Percentiles rank a stretch among this genome's conserved stretches.
Conservation (phyloP, 2,888 invertebrate genomes). For the Drosophila stalkeri region DNA sequence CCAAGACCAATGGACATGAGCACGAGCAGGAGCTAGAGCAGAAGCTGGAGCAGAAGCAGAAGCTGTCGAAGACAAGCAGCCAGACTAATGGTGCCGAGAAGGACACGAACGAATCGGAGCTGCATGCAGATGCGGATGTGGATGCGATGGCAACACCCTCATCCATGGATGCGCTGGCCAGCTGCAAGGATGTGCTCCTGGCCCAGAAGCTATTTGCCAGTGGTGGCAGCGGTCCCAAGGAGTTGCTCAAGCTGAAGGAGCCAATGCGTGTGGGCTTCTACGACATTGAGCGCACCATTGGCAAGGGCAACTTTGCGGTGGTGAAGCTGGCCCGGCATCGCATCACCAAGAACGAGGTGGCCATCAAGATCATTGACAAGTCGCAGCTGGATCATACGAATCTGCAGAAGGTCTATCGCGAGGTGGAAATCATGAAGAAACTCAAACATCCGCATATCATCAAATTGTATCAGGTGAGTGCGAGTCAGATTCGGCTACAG, state of each 20-base stretch:
- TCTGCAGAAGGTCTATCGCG: constrained; percentile 97
- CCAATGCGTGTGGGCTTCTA: constrained; percentile 98
- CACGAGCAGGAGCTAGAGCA: not conserved
- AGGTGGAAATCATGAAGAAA: constrained; percentile 98
- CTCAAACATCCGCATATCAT: constrained; percentile 99
- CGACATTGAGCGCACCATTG: constrained; percentile 98
- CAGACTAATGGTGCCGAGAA: constrained; percentile 11
- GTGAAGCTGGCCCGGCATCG: constrained; percentile 99
- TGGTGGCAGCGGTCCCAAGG: constrained; percentile 63
- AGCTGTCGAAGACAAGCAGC: not conserved
- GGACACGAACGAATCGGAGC: not conserved
- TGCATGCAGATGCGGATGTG: not conserved
- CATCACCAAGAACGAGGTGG: constrained; percentile 99
- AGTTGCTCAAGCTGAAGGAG: constrained; percentile 85
- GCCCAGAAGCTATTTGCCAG: constrained; percentile 64
- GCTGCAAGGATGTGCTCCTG: constrained; percentile 69
- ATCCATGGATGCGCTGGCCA: constrained; percentile 67
- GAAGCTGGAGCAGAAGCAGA: not conserved
- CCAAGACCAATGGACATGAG: constrained; percentile 8
- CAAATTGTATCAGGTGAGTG: constrained; percentile 94
- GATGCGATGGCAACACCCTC: constrained; percentile 50
- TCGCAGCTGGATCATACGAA: constrained; percentile 95
- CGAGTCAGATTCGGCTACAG: too few species aligned
- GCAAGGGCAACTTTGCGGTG: constrained; percentile 99
- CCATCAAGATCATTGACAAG: constrained; percentile 98